A percentile compares a stretch with the other conserved stretches of the same genome.
These are phyloP conservation scores for Psix sp. DNA, from an alignment of 1,140 invertebrate genomes.

Conservation along the genomic window DNA sequence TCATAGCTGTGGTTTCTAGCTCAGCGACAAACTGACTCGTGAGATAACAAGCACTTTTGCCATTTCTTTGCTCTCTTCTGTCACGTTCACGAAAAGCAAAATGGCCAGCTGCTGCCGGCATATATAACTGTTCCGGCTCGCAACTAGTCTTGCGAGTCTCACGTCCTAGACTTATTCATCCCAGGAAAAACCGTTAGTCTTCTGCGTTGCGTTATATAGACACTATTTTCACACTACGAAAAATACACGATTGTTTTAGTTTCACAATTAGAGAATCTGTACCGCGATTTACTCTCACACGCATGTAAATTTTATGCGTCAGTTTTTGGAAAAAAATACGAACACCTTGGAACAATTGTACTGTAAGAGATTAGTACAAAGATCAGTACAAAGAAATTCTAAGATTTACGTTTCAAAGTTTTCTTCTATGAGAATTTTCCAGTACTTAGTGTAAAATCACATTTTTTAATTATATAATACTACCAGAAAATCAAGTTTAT, in stretches of 20 bases:
- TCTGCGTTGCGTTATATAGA: conserved; percentile 66
- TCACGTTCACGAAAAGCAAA: conserved; percentile 53
- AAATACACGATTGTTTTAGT: conserved; percentile 55
- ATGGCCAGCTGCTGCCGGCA: conserved; percentile 17
- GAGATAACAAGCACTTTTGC: conserved; percentile 40
- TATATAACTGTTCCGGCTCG: conserved; percentile 63
- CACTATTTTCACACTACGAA: conserved; percentile 68
- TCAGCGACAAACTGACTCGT: conserved; percentile 1
- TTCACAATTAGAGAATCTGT: conserved; percentile 37
- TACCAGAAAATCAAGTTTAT: too few relatives aligned
- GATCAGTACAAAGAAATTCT: too few relatives aligned
- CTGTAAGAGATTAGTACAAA: too few relatives aligned
- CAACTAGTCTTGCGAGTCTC: conserved; percentile 56
- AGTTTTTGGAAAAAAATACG: too few relatives aligned
- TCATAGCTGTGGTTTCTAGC: too few relatives aligned
- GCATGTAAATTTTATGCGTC: neutral
- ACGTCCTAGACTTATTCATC: conserved; percentile 69
- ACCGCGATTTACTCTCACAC: conserved; percentile 2
- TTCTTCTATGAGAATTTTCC: too few relatives aligned
- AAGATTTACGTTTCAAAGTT: too few relatives aligned
- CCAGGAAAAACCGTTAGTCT: conserved; percentile 70
- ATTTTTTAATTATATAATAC: too few relatives aligned
- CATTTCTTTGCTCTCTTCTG: conserved; percentile 17
- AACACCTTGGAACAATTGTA: too few relatives aligned
- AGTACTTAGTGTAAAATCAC: too few relatives aligned